Evolutionary conservation across 2,888 invertebrate genomes (phyloP).

Genomic region (Polydrusus tereticollis): DNA sequence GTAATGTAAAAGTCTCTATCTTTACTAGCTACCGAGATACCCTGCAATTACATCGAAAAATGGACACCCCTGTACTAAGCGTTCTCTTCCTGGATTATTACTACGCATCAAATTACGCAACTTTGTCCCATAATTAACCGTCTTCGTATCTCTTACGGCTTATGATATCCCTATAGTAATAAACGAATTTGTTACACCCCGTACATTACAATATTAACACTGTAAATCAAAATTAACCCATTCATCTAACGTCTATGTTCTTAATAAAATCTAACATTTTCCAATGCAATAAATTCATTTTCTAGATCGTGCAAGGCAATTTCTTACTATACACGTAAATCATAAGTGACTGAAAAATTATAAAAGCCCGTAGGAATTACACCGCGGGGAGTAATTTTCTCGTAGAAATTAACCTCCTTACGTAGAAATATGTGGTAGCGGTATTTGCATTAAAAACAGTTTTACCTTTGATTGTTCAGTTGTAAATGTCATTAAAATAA

Average conservation of each 20-base stretch:
- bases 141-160: no score
- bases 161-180: no score
- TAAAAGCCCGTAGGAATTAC: background rate
- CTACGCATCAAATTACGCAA: no score
- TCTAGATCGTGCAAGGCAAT: constrained; percentile 20
- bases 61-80: no score
- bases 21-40: no score
- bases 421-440: constrained; percentile 23
- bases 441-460: constrained; percentile 14
- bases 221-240: constrained; percentile 22
- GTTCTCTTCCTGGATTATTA: no score
- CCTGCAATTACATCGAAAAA: no score
- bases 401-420: constrained; percentile 33
- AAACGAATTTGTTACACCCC: no score
- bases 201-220: constrained; percentile 23
- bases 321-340: constrained; percentile 24
- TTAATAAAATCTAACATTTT: background rate
- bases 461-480: background rate
- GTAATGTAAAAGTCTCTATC: no score
- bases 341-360: constrained; percentile 18
- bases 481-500: no score
- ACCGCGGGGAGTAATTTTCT: constrained; percentile 4
- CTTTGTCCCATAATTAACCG: no score
- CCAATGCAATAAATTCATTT: constrained; percentile 20
- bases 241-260: constrained; percentile 31